Percentiles rank a stretch among this genome's conserved stretches.
These are phyloP conservation scores for Drosophila prostipennis DNA, from an alignment of 2,888 invertebrate genomes.

Conservation along the genomic window DNA sequence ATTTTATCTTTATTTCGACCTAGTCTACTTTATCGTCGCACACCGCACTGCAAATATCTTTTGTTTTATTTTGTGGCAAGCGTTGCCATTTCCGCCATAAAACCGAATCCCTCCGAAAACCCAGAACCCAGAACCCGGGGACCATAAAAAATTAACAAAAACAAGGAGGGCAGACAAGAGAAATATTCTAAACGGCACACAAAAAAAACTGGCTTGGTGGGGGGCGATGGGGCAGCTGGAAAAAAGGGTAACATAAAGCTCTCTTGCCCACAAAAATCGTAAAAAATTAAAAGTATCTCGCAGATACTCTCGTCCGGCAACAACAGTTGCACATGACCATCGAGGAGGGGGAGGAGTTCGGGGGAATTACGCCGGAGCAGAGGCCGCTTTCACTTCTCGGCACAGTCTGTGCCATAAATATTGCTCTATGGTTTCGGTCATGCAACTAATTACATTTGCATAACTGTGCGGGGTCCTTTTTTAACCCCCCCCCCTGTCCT, in stretches of 20 bases:
- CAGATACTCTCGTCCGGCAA: constrained; percentile 56
- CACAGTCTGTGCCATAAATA: constrained; percentile 76
- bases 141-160: constrained; percentile 78
- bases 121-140: constrained; percentile 38
- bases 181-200: constrained; percentile 70
- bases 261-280: constrained; percentile 67
- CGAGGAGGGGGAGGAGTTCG: not conserved
- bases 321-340: constrained; percentile 53
- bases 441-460: constrained; percentile 80
- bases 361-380: constrained; percentile 4
- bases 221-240: not conserved
- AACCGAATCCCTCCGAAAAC: constrained; percentile 48
- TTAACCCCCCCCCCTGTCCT: not conserved
- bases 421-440: constrained; percentile 75
- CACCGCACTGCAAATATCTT: constrained; percentile 60
- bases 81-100: constrained; percentile 77
- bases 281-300: constrained; percentile 77
- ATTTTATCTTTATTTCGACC: constrained; percentile 78
- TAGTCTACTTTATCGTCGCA: constrained; percentile 74
- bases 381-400: constrained; percentile 55
- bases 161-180: constrained; percentile 44
- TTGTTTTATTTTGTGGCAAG: constrained; percentile 77
- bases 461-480: constrained; percentile 49
- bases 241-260: constrained; percentile 57
- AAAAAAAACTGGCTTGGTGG: not conserved